Percentiles rank a stretch among this genome's conserved stretches.
Conservation (phyloP, 2,113 vertebrate species). For the Lanius collurio region DNA sequence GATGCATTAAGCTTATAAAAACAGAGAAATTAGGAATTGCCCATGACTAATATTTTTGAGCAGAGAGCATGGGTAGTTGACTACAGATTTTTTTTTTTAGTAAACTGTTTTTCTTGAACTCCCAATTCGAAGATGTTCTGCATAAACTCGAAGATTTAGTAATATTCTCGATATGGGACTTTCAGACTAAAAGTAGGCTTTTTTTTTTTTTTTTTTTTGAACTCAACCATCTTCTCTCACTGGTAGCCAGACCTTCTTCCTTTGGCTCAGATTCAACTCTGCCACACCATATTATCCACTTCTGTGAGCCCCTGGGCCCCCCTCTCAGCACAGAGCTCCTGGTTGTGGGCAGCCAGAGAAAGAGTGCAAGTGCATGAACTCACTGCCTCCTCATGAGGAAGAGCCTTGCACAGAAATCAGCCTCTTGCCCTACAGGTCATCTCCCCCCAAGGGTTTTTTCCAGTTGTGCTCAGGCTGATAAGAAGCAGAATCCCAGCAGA, state of each 20-base stretch:
- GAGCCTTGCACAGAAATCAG: neutral
- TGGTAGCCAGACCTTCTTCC: neutral
- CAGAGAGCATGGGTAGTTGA: neutral
- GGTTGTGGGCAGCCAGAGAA: neutral
- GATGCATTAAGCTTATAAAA: neutral
- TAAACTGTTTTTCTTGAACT: neutral
- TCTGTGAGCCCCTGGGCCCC: neutral
- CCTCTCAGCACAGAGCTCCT: neutral
- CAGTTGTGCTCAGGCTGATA: neutral
- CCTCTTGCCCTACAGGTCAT: accelerated
- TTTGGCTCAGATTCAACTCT: neutral
- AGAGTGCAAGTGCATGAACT: neutral
- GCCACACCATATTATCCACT: accelerated
- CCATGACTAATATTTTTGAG: neutral
- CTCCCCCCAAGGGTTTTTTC: neutral
- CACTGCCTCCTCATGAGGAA: neutral
- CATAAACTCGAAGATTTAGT: neutral
- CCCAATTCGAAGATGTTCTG: neutral
- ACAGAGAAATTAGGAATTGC: neutral
- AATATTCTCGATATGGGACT: neutral
- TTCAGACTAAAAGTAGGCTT: neutral
- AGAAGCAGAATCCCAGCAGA: neutral
- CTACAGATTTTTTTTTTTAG: neutral
- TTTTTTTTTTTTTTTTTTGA: neutral
- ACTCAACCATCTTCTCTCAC: neutral